Percentiles rank a stretch among this genome's conserved stretches.
Evolutionary conservation across 2,797 vertebrate species (phyloP).

Genomic region (Notamacropus eugenii): DNA sequence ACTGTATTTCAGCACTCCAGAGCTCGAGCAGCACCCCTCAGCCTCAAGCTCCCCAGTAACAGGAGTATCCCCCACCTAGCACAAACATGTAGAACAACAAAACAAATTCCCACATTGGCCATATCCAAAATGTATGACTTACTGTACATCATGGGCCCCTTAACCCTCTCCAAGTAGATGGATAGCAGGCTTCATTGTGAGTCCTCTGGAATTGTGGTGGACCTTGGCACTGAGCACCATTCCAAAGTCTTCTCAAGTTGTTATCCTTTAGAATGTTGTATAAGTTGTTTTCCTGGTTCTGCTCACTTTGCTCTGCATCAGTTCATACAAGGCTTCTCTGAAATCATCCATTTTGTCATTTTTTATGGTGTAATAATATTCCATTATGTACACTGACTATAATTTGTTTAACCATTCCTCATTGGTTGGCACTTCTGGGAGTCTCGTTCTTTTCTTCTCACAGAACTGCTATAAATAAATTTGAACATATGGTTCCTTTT

Average conservation of each 20-base stretch:
- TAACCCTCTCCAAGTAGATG: background rate
- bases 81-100: background rate
- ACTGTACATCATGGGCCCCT: background rate
- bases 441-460: background rate
- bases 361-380: background rate
- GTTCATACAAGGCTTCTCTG: background rate
- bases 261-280: background rate
- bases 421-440: background rate
- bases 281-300: background rate
- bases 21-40: background rate
- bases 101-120: background rate
- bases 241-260: background rate
- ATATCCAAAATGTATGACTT: background rate
- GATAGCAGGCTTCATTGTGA: background rate
- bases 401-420: background rate
- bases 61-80: background rate
- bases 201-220: background rate
- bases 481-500: background rate
- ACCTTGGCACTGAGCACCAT: too few relatives aligned
- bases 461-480: background rate
- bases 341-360: background rate
- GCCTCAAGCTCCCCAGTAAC: background rate
- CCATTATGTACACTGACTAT: background rate
- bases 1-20: background rate
- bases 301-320: background rate